Evolutionary conservation across 2,888 invertebrate species (phyloP), one percentile per base, ranked within the genome.

Genomic region (Hyles lineata): DNA sequence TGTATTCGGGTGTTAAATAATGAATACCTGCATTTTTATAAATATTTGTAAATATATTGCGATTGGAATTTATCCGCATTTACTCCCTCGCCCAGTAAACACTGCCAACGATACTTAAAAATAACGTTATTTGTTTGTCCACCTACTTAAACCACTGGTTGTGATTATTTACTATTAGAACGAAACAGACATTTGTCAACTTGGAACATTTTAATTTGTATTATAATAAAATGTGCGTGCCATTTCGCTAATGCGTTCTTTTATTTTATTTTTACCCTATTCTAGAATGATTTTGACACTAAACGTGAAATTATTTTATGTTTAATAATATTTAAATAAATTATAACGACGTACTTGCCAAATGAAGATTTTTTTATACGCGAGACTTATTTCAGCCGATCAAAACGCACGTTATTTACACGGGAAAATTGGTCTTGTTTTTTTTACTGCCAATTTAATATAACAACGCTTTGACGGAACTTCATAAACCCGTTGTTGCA

Each of bases 211-310:
- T 78, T 83, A 83, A 76, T 82, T 79, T 82, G 89, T 67, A 67
- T 50, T 67, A 50, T 50, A 91, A 90, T 89, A 90, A 92, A 91
- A 85, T 87, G 93, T 93, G 93, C 92, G 93, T 93, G 93, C 92
- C 93, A 93, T 93, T 89, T 89, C 81, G 72, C 78, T 77, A 76
- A 74, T 2, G 77, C 77, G 80, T 79, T 83, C n/a, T 73, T 84
- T 85, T 81, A 76, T 80, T 82, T 76, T 25, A 71, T 5, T 29
- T 25, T 9, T 21, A 21, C 4, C 11, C 8, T n/a, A 9, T 23
- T 67, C 15, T 43, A 43, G 3, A 15, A 43, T 43, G 3, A 15
- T 15, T 43, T 43, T 43, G 15, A 43, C 11, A 15, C 9, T 35
- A 35, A 15, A 15, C 15, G 11, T 43, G 15, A 2, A 15, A 43